Conservation (phyloP, 2,113 vertebrate species). For the Circaetus cinerascens region DNA sequence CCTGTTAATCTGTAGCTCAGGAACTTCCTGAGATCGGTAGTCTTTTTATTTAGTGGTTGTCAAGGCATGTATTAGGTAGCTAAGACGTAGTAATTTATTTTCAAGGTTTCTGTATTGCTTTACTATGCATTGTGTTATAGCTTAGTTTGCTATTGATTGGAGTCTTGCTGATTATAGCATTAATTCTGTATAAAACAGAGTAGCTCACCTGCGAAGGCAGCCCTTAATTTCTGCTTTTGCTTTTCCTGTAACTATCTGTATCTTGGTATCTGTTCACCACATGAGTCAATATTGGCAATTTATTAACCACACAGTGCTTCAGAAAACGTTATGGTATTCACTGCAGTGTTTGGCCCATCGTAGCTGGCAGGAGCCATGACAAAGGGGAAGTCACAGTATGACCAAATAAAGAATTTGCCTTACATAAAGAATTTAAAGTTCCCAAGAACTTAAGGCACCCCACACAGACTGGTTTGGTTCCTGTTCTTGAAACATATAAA, state of each 20-base stretch:
- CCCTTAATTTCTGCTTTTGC: neutral
- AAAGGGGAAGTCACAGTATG: neutral
- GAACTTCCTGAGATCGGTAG: neutral
- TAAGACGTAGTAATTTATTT: neutral
- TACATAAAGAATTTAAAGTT: neutral
- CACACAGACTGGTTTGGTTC: neutral
- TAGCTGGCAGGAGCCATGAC: neutral
- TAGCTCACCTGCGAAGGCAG: neutral
- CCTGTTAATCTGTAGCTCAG: neutral
- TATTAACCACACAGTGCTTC: neutral
- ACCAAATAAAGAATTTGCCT: neutral
- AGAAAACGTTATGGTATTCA: neutral
- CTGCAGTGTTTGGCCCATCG: neutral
- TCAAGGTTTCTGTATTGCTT: neutral
- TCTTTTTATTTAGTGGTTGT: neutral
- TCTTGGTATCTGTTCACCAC: neutral
- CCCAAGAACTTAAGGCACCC: neutral
- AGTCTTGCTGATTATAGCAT: neutral
- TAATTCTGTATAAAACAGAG: neutral
- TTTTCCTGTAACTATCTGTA: neutral
- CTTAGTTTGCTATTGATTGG: neutral
- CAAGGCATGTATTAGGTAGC: neutral
- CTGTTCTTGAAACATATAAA: neutral
- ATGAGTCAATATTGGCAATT: neutral
- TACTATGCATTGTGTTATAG: neutral